Percentiles rank a stretch among this genome's conserved stretches.
These are phyloP conservation scores for Hesperia comma DNA, from an alignment of 2,888 invertebrate genomes.

Conservation along the genomic window DNA sequence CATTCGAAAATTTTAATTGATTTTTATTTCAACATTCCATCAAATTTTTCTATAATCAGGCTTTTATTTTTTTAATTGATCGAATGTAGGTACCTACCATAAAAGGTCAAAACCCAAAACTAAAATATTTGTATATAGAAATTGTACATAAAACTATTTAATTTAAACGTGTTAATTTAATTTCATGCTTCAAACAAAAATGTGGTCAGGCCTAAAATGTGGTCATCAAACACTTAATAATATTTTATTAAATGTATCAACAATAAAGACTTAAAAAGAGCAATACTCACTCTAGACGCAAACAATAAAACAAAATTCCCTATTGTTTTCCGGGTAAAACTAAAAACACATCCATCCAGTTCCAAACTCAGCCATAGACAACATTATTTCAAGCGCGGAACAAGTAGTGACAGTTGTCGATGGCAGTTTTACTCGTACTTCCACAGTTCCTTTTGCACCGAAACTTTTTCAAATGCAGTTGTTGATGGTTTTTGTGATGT, in stretches of 20 bases:
- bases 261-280: background rate
- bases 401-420: constrained; percentile 36
- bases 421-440: constrained; percentile 32
- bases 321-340: constrained; percentile 8
- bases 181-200: too few species aligned
- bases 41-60: too few species aligned
- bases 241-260: background rate
- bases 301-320: background rate
- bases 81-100: too few species aligned
- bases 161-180: too few species aligned
- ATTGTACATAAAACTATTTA: too few species aligned
- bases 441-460: constrained; percentile 28
- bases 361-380: constrained; percentile 32
- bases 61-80: too few species aligned
- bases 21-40: too few species aligned
- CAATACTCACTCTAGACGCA: background rate
- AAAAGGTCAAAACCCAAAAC: too few species aligned
- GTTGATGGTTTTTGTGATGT: constrained; percentile 16
- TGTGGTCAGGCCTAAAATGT: too few species aligned
- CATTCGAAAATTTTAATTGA: too few species aligned
- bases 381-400: constrained; percentile 32
- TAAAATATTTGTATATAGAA: too few species aligned
- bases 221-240: too few species aligned
- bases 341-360: constrained; percentile 24
- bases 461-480: constrained; percentile 27